phyloP scores from a whole-genome alignment of 2,113 vertebrate species.

The Sinocyclocheilus rhinocerous region DNA sequence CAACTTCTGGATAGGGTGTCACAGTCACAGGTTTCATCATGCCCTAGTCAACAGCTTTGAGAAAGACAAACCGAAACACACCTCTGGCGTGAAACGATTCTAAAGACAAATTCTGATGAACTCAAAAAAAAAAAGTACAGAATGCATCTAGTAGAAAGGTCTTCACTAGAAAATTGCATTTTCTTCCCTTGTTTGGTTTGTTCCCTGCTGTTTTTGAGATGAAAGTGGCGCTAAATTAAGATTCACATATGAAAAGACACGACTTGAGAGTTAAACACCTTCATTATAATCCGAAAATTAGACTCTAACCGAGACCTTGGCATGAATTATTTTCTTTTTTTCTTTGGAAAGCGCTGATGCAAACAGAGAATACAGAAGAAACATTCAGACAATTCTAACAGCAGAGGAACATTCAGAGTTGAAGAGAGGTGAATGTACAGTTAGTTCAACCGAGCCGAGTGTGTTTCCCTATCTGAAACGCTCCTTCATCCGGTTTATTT shows the following conservation, averaged over 20 bases:
- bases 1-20: slow-evolving; percentile 28
- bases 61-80: slow-evolving; percentile 34
- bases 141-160: too few relatives aligned
- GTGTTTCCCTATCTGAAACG: slow-evolving; percentile 17
- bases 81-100: not conserved
- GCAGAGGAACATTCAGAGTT: not conserved
- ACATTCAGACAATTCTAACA: not conserved
- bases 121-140: not conserved
- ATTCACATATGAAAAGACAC: slow-evolving; percentile 3
- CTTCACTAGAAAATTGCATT: not conserved
- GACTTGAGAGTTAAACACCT: slow-evolving; percentile 11
- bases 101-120: not conserved
- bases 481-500: slow-evolving; percentile 23
- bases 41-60: slow-evolving; percentile 25
- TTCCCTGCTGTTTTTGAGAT: slow-evolving; percentile 16
- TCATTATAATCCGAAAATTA: slow-evolving; percentile 15
- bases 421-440: not conserved
- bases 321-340: not conserved
- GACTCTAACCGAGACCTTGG: not conserved
- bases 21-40: slow-evolving; percentile 38
- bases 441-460: not conserved
- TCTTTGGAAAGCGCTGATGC: not conserved
- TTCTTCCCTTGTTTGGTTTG: not conserved
- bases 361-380: not conserved
- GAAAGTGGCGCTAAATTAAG: not conserved